Percentiles rank a stretch among this genome's conserved stretches.
Conservation (phyloP, 2,888 invertebrate species). For the Stenodema calcarata region DNA sequence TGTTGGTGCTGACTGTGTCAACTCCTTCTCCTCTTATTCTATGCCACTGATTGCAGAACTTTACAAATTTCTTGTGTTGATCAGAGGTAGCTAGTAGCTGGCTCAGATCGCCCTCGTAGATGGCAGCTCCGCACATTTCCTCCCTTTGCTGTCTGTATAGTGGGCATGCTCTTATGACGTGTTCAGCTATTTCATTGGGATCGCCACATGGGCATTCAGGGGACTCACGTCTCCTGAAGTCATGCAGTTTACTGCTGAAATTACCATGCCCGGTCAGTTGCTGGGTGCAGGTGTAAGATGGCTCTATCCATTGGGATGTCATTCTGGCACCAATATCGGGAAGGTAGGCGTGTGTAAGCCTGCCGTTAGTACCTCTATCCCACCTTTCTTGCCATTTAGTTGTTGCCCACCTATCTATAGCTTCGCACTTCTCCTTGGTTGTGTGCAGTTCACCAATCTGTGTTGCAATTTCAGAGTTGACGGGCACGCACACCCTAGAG, state of each 20-base stretch:
- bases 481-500: neutral
- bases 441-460: neutral
- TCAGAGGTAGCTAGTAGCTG: neutral
- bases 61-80: neutral
- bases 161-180: neutral
- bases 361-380: neutral
- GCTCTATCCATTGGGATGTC: neutral
- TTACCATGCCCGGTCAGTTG: too few species aligned
- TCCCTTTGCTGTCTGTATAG: neutral
- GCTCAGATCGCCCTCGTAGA: neutral
- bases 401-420: neutral
- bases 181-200: neutral
- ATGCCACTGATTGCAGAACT: neutral
- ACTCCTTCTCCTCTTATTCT: neutral
- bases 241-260: neutral
- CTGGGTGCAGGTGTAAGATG: neutral
- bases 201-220: neutral
- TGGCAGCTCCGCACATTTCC: neutral
- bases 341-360: neutral
- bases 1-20: neutral
- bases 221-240: neutral
- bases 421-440: neutral
- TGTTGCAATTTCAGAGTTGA: neutral
- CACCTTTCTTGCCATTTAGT: conserved; percentile 6
- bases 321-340: neutral